These are phyloP conservation scores for Steromphala cineraria DNA, from an alignment of 2,888 invertebrate genomes.

Conservation along the genomic window DNA sequence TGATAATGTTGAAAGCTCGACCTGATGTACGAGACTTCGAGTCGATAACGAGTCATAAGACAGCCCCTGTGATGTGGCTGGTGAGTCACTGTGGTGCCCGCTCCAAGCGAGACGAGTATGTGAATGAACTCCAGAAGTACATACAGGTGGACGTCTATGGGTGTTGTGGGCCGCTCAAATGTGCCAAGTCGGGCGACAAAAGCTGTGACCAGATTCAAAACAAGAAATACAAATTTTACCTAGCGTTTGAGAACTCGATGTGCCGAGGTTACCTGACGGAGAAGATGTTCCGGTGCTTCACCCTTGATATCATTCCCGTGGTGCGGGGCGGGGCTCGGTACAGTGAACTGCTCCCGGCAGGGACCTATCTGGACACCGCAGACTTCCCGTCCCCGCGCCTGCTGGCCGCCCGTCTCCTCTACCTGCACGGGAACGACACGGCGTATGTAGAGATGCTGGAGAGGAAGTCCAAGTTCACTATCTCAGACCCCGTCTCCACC, in stretches of 20 bases:
- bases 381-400: background rate
- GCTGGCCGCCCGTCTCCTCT: background rate
- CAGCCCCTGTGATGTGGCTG: conserved; percentile 45
- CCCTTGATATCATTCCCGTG: conserved; percentile 25
- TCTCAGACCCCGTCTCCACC: background rate
- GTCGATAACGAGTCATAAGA: conserved; percentile 22
- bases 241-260: conserved; percentile 47
- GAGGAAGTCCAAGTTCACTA: background rate
- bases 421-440: background rate
- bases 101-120: conserved; percentile 42
- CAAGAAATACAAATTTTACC: conserved; percentile 40
- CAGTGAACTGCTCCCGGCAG: background rate
- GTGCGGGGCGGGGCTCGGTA: conserved; percentile 27
- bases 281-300: conserved; percentile 38
- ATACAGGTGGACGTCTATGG: conserved; percentile 49
- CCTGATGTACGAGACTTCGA: conserved; percentile 4
- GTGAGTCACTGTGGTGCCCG: conserved; percentile 48
- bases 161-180: conserved; percentile 38
- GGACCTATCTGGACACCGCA: background rate
- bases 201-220: background rate
- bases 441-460: background rate
- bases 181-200: background rate
- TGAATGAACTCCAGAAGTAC: conserved; percentile 39
- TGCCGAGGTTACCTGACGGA: conserved; percentile 49
- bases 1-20: background rate